Evolutionary conservation across 2,113 vertebrate species (phyloP).

Genomic region (Cricetomys ansorgei): DNA sequence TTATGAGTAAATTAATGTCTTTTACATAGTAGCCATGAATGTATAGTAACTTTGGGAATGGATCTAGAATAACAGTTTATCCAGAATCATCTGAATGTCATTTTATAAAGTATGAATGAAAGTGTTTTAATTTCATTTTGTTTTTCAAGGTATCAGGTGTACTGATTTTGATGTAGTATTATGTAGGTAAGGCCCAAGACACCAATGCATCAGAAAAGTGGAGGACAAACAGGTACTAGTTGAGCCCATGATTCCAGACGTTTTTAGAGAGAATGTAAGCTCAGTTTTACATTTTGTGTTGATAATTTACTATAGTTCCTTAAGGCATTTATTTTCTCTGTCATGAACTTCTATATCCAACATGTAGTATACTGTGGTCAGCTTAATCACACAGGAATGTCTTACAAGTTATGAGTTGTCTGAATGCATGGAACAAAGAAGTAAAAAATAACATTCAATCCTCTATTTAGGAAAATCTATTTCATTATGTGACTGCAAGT

Average conservation of each 20-base stretch:
- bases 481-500: background rate
- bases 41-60: background rate
- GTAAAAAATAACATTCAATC: background rate
- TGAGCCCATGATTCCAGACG: background rate
- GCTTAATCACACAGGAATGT: constrained; percentile 10
- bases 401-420: background rate
- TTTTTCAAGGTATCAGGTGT: background rate
- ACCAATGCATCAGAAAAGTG: background rate
- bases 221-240: background rate
- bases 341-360: background rate
- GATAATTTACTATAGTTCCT: constrained; percentile 44
- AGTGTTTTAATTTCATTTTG: background rate
- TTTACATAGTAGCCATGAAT: background rate
- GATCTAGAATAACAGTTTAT: no score
- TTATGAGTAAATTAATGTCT: background rate
- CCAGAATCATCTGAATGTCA: background rate
- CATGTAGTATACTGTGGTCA: background rate
- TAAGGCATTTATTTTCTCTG: background rate
- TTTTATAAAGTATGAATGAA: background rate
- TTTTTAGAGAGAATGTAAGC: background rate
- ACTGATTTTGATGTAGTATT: background rate
- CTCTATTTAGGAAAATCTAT: background rate
- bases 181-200: accelerated
- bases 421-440: background rate
- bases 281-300: background rate